Evolutionary conservation across 23 tunicate genomes (phyloP), one percentile per base, ranked within the genome.

Genomic region (Ascidia mentula): DNA sequence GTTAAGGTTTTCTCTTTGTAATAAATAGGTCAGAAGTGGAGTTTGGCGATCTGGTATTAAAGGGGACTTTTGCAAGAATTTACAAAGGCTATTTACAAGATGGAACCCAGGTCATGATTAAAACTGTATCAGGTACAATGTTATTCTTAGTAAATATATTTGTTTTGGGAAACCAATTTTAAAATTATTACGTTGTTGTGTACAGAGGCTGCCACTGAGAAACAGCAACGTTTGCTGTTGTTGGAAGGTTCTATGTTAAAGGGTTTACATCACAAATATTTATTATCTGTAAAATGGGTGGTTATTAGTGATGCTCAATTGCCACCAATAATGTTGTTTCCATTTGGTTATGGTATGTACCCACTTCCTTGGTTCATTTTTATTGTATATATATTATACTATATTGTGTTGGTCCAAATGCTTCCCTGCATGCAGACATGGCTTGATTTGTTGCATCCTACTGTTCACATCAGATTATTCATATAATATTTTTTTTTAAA

Each of bases 61-160:
- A 93, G 76, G 98, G 98, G 1, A 93, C 98, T 5, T 93, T 93
- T 80, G 86, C 98, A 37, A 79, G 92, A n/a, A 80, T 88, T 38
- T 88, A 84, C 40, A 84, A 81, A 42, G 92, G 93, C 6, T 28
- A 33, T 0, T 72, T 87, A 60, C 77, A 88, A 45, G 89, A 73
- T 40, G 87, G 86, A 59, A 34, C 81, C 24, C 81, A 28, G 1
- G 89, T 88, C 18, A 76, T 84, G 36, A 60, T 93, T 1, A 93
- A 93, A 80, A 93, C 98, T 42, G 89, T 93, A 1, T 69, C 98
- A 77, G 87, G 93, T 88, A 34, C 33, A n/a, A n/a, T n/a, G n/a
- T n/a, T n/a, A n/a, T n/a, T n/a, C n/a, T n/a, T n/a, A n/a, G n/a
- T n/a, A n/a, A n/a, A n/a, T n/a, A n/a, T 42, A 69, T 69, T 69